Conservation (phyloP, 2,797 vertebrate species). For the Scolopax bukidnonensis region DNA sequence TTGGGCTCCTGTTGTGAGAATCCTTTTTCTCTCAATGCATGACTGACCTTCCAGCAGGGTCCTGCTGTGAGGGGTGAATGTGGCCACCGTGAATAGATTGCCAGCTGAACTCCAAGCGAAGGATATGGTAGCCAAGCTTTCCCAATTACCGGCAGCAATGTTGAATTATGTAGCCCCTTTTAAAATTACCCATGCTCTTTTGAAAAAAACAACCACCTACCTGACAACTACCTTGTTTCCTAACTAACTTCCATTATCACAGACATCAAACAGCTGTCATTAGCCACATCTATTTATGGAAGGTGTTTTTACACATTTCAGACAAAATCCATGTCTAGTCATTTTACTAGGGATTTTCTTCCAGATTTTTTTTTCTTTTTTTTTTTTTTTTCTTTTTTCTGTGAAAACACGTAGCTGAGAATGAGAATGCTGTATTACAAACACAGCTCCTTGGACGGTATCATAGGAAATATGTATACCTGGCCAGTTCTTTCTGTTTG, state of each 20-base stretch:
- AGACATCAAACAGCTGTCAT: background rate
- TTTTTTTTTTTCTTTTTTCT: too few species aligned
- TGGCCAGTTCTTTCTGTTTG: background rate
- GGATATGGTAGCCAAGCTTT: background rate
- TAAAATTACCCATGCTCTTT: background rate
- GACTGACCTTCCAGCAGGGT: constrained; percentile 2
- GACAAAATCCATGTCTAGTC: background rate
- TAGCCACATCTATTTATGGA: background rate
- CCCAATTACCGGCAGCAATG: background rate
- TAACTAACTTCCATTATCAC: background rate
- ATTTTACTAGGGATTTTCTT: background rate
- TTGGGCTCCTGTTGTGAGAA: constrained; percentile 34
- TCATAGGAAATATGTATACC: background rate
- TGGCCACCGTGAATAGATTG: background rate
- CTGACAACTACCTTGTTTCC: background rate
- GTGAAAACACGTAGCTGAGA: background rate
- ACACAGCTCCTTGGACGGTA: background rate
- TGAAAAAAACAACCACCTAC: background rate
- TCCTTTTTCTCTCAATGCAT: background rate
- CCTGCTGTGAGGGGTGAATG: background rate
- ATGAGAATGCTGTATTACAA: background rate
- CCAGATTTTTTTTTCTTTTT: background rate
- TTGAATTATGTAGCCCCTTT: background rate
- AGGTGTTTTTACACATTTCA: background rate
- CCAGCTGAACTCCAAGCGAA: background rate